These are phyloP conservation scores for Macrocentrus cingulum DNA, from an alignment of 1,140 invertebrate genomes.

Conservation along the genomic window DNA sequence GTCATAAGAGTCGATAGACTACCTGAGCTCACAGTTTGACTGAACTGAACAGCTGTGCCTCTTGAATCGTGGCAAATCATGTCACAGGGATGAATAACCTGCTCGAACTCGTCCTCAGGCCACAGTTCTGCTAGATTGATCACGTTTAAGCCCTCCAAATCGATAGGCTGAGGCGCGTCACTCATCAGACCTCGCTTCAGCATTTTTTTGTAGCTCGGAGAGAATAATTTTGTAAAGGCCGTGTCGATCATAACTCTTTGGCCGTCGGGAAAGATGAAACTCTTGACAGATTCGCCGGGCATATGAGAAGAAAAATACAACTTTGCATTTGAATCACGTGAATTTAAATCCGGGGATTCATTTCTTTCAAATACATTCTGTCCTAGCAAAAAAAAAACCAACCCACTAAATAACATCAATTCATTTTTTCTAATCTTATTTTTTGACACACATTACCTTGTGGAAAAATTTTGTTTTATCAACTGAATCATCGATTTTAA, in stretches of 20 bases:
- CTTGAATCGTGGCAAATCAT: constrained; percentile 32
- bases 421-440: too few species aligned
- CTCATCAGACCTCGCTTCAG: constrained; percentile 28
- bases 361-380: constrained; percentile 22
- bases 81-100: constrained; percentile 34
- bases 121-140: constrained; percentile 31
- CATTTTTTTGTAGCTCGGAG: constrained; percentile 33
- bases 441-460: constrained; percentile 35
- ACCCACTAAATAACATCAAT: neutral
- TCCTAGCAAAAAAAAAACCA: constrained; percentile 25
- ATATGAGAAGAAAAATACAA: constrained; percentile 31
- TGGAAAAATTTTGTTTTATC: constrained; percentile 31
- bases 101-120: constrained; percentile 30
- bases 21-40: constrained; percentile 21
- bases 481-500: neutral
- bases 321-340: constrained; percentile 13
- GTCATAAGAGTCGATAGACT: constrained; percentile 27
- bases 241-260: constrained; percentile 36
- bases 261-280: constrained; percentile 34
- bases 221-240: constrained; percentile 32
- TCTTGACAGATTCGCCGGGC: constrained; percentile 29
- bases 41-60: constrained; percentile 31
- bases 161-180: constrained; percentile 33
- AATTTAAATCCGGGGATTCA: constrained; percentile 8
- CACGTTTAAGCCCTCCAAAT: constrained; percentile 35